These are phyloP conservation scores for Chloroceryle amazona DNA, from an alignment of 2,797 vertebrate genomes.

Conservation along the genomic window DNA sequence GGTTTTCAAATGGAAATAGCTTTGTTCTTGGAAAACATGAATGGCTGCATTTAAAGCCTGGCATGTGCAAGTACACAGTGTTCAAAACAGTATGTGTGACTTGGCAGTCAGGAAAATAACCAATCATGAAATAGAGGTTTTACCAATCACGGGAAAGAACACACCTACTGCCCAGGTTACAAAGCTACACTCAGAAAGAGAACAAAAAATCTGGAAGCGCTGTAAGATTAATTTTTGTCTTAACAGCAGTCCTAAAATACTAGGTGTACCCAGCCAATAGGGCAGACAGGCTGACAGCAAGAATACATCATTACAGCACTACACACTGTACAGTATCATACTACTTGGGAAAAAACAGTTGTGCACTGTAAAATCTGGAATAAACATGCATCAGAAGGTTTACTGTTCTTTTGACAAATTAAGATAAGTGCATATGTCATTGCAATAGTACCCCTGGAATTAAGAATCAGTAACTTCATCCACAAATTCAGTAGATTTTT, in stretches of 20 bases:
- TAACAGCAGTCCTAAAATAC: background rate
- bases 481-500: background rate
- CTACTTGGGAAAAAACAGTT: background rate
- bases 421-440: background rate
- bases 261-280: background rate
- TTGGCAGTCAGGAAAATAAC: background rate
- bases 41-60: slow-evolving; percentile 28
- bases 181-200: background rate
- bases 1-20: slow-evolving; percentile 42
- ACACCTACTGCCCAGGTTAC: background rate
- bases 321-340: background rate
- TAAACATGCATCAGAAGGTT: background rate
- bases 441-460: background rate
- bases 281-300: background rate
- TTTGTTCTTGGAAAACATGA: slow-evolving; percentile 36
- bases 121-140: background rate
- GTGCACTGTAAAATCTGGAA: background rate
- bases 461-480: background rate
- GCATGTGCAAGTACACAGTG: background rate
- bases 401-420: background rate
- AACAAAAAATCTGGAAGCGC: background rate
- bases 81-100: background rate
- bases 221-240: background rate
- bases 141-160: background rate
- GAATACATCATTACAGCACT: background rate